phyloP scores from a whole-genome alignment of 2,888 invertebrate genomes.

The Actias luna region DNA sequence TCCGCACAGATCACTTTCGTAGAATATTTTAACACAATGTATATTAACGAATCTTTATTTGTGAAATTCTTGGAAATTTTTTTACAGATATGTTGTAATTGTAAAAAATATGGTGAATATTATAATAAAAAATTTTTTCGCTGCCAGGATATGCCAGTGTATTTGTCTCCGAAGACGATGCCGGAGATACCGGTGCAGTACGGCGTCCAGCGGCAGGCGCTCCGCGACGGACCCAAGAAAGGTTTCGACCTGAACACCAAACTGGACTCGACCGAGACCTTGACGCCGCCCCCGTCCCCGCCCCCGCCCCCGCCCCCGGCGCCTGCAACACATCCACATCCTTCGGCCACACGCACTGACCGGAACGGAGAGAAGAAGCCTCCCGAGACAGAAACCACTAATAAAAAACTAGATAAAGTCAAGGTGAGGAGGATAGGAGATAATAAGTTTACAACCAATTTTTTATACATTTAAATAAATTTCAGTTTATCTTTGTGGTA shows the following conservation, averaged over 20 bases:
- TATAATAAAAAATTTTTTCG: background rate
- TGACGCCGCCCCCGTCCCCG: slow-evolving; percentile 23
- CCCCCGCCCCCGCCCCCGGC: slow-evolving; percentile 21
- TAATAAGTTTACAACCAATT: too few relatives aligned
- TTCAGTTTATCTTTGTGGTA: background rate
- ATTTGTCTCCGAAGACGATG: slow-evolving; percentile 61
- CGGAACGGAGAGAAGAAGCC: background rate
- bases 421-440: background rate
- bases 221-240: slow-evolving; percentile 69
- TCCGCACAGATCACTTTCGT: too few relatives aligned
- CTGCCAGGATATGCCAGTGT: slow-evolving; percentile 53
- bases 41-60: too few relatives aligned
- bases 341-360: background rate
- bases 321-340: slow-evolving; percentile 16
- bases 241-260: slow-evolving; percentile 47
- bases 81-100: background rate
- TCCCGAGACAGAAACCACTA: background rate
- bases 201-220: slow-evolving; percentile 54
- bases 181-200: slow-evolving; percentile 61
- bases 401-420: background rate
- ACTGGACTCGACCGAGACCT: slow-evolving; percentile 25
- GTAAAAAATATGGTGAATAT: background rate
- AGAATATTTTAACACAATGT: background rate
- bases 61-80: too few relatives aligned
- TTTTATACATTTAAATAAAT: too few relatives aligned